Evolutionary conservation across 2,888 invertebrate species (phyloP), one percentile per base, ranked within the genome.

Genomic region (Athetis lepigone): DNA sequence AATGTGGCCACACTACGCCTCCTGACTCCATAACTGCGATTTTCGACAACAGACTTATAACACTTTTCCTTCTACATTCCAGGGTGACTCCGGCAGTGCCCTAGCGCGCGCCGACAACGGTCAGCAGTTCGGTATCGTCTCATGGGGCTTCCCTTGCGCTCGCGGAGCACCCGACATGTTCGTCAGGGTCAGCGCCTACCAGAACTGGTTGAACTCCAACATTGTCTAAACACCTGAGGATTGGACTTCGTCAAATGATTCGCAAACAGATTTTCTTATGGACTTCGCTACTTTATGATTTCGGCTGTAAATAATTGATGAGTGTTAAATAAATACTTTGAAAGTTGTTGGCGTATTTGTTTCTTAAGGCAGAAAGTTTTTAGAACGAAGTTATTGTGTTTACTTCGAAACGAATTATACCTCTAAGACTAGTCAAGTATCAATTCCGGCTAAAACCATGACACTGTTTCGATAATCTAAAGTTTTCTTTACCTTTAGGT

Each of bases 61-160:
- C 29, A 11, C 29, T 18, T 45, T 25, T 39, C 5, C 7, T 55
- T 55, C 2, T 13, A n/a, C n/a, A n/a, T n/a, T 49, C 1, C 81
- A 91, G 90, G 90, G 90, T 75, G 90, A 90, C 69, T 92, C 91
- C 23, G 92, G 92, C 65, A 86, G 88, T 43, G 85, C 90, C 0
- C 77, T 92, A 1, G 75, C 78, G 3, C 81, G 76, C 11, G 18
- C 4, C 0, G 70, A 69, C 39, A 69, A 55, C n/a, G 73, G 82
- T 0, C 52, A 70, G 2, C 90, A 90, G 69, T 49, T 90, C 47
- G 92, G 90, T 9, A 40, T 92, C 2, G 92, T 92, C 4, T 92
- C 92, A 0, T 92, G 92, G 92, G 92, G 92, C 58, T 84, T 88
- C 78, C 87, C 90, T 0, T 92, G 92, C 77, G 92, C 91, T 0